Evolutionary conservation across 2,888 invertebrate genomes (phyloP), one percentile per base, ranked within the genome.

Genomic region (Phrixothrix hirtus): DNA sequence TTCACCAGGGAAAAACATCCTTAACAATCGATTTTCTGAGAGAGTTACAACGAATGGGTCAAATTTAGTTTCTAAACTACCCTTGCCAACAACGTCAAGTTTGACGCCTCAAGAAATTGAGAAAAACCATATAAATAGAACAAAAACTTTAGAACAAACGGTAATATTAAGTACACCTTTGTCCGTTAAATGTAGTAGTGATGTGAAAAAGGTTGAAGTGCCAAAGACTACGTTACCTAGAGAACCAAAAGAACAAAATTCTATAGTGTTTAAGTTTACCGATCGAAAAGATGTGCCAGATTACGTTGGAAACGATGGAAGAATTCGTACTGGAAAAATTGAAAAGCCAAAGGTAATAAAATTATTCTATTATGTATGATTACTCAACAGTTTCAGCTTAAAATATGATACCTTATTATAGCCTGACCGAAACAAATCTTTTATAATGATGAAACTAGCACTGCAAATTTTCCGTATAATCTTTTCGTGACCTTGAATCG

Each of bases 261-360:
- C 85, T 17, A 85, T 92, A 78, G 89, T 92, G 60, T 93, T 93
- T 79, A 91, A 93, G 79, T 94, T 93, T 77, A 88, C 87, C 61
- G 81, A 84, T 76, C 83, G 88, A 70, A 89, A 88, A 76, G 89
- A 89, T 69, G 90, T 92, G 68, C 93, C 93, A 39, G 91, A 93
- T 81, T 92, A 94, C 77, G 89, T 94, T 70, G 91, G 91, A 74
- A 92, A 92, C 78, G 92, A 93, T 79, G 91, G 90, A 63, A 81
- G 87, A 73, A 81, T 87, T 63, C 82, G 86, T 64, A 82, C 83
- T 65, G 80, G 81, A 68, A 83, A 83, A 63, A 78, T 85, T 63
- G 81, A 84, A 75, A 80, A 84, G 67, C 83, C 87, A 66, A 89
- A 89, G 87, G 90, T 89, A 68, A 84, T n/a, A n/a, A n/a, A n/a